Conservation (phyloP, 1,140 invertebrate species). For the Drosophila pachea region DNA sequence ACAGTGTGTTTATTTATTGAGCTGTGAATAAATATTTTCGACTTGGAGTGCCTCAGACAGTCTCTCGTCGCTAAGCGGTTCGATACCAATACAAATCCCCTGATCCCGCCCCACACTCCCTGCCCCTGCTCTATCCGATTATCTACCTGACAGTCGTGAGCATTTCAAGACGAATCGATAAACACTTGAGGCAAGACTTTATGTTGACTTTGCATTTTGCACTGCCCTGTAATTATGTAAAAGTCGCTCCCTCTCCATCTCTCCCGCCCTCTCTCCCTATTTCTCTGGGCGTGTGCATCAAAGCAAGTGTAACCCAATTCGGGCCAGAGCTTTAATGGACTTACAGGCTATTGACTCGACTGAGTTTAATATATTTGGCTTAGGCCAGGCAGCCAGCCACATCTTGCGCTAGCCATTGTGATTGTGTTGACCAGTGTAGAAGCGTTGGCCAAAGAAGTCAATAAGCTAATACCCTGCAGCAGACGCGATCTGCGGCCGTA, state of each 20-base stretch:
- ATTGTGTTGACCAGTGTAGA: conserved; percentile 35
- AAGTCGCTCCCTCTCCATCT: neutral
- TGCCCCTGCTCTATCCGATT: neutral
- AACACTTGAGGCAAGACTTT: conserved; percentile 44
- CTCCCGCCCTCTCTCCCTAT: neutral
- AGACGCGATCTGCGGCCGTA: neutral
- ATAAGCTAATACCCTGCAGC: conserved; percentile 1
- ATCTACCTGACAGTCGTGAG: neutral
- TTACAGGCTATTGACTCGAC: conserved; percentile 70
- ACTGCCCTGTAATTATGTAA: conserved; percentile 51
- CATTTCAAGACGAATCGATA: conserved; percentile 50
- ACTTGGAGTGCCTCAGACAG: conserved; percentile 44
- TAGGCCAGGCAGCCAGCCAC: conserved; percentile 3
- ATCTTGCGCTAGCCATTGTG: conserved; percentile 43
- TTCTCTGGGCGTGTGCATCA: conserved; percentile 22
- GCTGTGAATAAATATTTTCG: conserved; percentile 73
- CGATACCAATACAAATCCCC: conserved; percentile 15
- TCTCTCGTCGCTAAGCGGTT: conserved; percentile 30
- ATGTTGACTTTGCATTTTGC: conserved; percentile 65
- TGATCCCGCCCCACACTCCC: no score
- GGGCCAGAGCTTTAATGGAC: conserved; percentile 63
- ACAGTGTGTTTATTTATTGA: conserved; percentile 69
- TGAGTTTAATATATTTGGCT: conserved; percentile 49
- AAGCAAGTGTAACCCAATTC: conserved; percentile 64
- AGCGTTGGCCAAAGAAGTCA: conserved; percentile 9